A percentile compares a stretch with the other conserved stretches of the same genome.
phyloP scores from a whole-genome alignment of 2,888 invertebrate genomes.

The Pterobdella sp. region DNA sequence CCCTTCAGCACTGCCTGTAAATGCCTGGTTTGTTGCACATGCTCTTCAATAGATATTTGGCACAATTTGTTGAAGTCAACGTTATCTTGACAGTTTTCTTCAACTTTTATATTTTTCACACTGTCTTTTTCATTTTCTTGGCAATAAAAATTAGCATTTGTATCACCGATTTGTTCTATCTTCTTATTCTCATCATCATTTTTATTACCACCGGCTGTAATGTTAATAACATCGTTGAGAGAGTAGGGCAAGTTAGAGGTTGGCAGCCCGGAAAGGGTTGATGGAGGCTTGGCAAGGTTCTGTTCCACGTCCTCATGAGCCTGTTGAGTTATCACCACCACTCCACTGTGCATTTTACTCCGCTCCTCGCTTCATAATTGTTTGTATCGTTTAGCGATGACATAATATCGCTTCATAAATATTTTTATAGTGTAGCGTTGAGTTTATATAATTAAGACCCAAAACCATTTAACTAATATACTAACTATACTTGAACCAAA shows the following conservation, averaged over 20 bases:
- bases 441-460: background rate
- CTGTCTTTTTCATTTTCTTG: too few relatives aligned
- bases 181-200: background rate
- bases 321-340: slow-evolving; percentile 19
- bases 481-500: background rate
- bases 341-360: slow-evolving; percentile 15
- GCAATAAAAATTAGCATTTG: background rate
- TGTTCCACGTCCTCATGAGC: slow-evolving; percentile 20
- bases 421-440: background rate
- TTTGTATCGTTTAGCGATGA: background rate
- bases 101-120: background rate
- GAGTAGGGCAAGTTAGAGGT: background rate
- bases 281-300: slow-evolving; percentile 11
- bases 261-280: background rate
- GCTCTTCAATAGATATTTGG: background rate
- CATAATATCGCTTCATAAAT: background rate
- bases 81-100: background rate
- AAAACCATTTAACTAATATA: background rate
- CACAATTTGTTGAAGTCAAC: background rate
- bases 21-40: slow-evolving; percentile 4
- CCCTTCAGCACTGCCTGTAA: slow-evolving; percentile 6
- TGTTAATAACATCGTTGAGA: background rate
- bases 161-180: too few relatives aligned
- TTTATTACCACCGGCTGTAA: background rate
- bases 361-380: slow-evolving; percentile 5